Evolutionary conservation across 2,888 invertebrate species (phyloP).

Genomic region (Epinotia demarniana): DNA sequence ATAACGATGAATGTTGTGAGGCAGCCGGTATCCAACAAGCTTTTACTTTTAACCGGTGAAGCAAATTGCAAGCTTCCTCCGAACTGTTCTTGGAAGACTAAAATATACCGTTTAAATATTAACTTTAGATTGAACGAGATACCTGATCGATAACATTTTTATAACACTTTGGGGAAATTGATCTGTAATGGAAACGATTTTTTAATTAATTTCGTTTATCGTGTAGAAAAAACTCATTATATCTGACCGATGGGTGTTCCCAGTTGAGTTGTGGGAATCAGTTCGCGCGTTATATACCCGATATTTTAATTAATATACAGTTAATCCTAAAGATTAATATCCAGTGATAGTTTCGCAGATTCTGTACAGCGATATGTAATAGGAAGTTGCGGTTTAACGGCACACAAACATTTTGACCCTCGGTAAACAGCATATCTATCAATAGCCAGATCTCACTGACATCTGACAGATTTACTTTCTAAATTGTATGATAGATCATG

Average conservation of each 20-base stretch:
- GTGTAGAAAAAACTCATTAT: constrained; percentile 4
- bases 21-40: constrained; percentile 15
- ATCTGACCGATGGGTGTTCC: not conserved
- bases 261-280: not conserved
- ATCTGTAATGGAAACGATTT: constrained; percentile 38
- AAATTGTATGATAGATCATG: constrained; percentile 12
- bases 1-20: constrained; percentile 16
- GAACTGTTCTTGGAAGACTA: constrained; percentile 59
- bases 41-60: constrained; percentile 45
- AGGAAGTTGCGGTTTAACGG: constrained; percentile 1
- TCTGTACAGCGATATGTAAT: not conserved
- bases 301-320: not conserved
- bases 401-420: constrained; percentile 23
- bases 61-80: constrained; percentile 60
- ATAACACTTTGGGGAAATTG: constrained; percentile 44
- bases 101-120: constrained; percentile 58
- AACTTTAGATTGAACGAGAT: constrained; percentile 57
- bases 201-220: constrained; percentile 33
- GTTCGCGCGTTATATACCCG: not conserved
- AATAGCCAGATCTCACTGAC: constrained; percentile 15
- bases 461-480: constrained; percentile 30
- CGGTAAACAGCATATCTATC: constrained; percentile 11
- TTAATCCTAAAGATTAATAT: not conserved
- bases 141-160: constrained; percentile 43
- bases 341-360: constrained; percentile 5